Evolutionary conservation across 2,888 invertebrate genomes (phyloP), one percentile per base, ranked within the genome.

Genomic region (Amphipyra tragopoginis): DNA sequence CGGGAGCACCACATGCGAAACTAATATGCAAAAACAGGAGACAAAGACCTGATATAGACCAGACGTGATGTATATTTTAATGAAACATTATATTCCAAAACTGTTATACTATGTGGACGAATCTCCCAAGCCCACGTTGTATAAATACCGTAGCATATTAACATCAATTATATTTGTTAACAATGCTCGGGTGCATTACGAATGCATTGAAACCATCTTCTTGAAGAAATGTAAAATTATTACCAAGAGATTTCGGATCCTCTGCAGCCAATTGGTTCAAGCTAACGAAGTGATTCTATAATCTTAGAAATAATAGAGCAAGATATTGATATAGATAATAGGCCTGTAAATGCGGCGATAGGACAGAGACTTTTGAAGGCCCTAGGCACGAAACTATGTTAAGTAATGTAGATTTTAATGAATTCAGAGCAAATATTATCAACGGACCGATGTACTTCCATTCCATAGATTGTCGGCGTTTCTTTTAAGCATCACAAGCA

Each of bases 131-230:
- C 71, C 75, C 0, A 33, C 40, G 4, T 34, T 47, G 2, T 57
- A 34, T 9, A 70, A 59, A 29, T 70, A 56, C 21, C 72, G 71
- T 15, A 15, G 58, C 4, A 59, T 70, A 40, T 11, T 72, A 5
- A 56, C 58, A 3, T 42, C 53, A 3, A 51, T 75, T 8, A 15
- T 72, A 11, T 42, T 51, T 5, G 8, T 59, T 5, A 75, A 72
- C 33, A 72, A 72, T 38, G 11, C 38, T 0, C 33, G 33, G 48
- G 75, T 50, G 1, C 49, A 33, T 29, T 71, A 75, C 14, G 59
- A 72, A 29, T 49, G 48, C 5, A 6, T 26, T 0, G 45, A 65
- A 29, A 44, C 7, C 0, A 13, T 3, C 5, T 75, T 70, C 10
- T 43, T 60, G 9, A 47, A 50, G 10, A 65, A 50, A 45, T 65